A percentile compares a stretch with the other conserved stretches of the same genome.
phyloP scores from a whole-genome alignment of 2,888 invertebrate genomes.

The Metallyticus violacea region DNA sequence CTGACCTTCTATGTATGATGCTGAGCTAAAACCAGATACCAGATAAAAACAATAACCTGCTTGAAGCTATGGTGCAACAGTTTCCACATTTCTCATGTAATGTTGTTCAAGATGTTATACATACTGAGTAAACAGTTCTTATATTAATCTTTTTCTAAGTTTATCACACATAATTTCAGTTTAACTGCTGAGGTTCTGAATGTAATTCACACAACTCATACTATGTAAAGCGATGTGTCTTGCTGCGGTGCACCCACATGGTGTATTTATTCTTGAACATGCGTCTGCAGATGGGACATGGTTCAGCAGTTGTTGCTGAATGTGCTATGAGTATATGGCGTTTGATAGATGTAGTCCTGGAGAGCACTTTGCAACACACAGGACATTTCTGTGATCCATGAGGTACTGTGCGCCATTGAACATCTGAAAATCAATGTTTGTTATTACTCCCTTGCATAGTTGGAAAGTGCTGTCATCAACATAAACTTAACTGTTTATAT shows the following conservation, averaged over 20 bases:
- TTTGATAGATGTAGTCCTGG: conserved; percentile 30
- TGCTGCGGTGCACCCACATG: conserved; percentile 34
- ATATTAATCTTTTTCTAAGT: background rate
- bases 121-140: background rate
- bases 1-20: too few relatives aligned
- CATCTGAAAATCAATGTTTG: background rate
- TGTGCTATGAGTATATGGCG: conserved; percentile 32
- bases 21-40: too few relatives aligned
- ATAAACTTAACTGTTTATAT: too few relatives aligned
- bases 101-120: background rate
- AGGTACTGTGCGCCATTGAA: background rate
- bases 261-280: conserved; percentile 32
- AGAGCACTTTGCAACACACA: conserved; percentile 26
- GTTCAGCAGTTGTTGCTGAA: conserved; percentile 4
- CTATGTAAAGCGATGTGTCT: conserved; percentile 10
- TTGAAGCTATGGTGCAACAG: too few relatives aligned
- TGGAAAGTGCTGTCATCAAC: too few relatives aligned
- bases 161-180: background rate
- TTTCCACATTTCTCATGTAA: background rate
- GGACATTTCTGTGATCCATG: background rate
- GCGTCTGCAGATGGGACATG: conserved; percentile 31
- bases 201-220: background rate
- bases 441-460: too few relatives aligned
- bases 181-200: background rate
- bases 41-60: too few relatives aligned